Percentiles rank a stretch among this genome's conserved stretches.
Conservation (phyloP, 2,113 vertebrate species). For the Sus scrofa region DNA sequence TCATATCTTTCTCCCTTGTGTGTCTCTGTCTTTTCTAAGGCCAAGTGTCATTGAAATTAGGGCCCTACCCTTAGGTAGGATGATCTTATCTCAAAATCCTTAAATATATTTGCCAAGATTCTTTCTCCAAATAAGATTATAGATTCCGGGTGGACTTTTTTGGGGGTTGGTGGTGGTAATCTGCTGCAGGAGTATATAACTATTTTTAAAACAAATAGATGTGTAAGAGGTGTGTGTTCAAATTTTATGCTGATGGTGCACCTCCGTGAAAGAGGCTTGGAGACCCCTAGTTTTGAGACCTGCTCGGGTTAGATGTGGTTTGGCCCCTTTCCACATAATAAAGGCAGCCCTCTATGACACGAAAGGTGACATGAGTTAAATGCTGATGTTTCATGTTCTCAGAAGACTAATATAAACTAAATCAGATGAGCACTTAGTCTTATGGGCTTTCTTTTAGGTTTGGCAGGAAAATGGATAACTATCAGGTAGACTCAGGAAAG, state of each 20-base stretch:
- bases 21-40: not conserved
- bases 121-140: not conserved
- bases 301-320: not conserved
- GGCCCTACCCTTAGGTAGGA: not conserved
- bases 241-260: not conserved
- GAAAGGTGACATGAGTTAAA: not conserved
- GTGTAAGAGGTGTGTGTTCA: not conserved
- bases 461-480: not conserved
- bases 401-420: not conserved
- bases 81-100: not conserved
- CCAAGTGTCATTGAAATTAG: not conserved
- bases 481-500: not conserved
- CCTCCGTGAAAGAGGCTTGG: slow-evolving; percentile 8
- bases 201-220: not conserved
- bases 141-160: not conserved
- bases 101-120: not conserved
- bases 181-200: not conserved
- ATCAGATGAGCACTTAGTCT: not conserved
- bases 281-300: not conserved
- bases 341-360: not conserved
- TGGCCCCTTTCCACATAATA: not conserved
- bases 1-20: not conserved
- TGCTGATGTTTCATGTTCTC: not conserved
- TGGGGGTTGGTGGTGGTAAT: fast-evolving
- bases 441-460: not conserved